Conservation (phyloP, 2,888 invertebrate species). For the Eristalinus sepulchralis region DNA sequence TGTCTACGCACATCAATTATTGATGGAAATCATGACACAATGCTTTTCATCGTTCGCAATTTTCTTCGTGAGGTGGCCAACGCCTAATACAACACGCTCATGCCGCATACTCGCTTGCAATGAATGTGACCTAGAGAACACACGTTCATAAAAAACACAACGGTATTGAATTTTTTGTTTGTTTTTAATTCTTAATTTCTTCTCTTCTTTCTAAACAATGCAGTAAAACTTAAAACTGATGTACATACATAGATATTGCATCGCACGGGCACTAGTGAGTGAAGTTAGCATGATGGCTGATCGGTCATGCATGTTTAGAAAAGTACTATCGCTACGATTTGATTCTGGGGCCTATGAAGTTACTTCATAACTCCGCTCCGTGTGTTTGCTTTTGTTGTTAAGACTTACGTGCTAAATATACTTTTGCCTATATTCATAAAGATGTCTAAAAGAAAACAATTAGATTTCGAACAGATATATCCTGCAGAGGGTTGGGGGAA, state of each 20-base stretch:
- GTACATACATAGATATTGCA: not conserved
- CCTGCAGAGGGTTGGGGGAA: not conserved
- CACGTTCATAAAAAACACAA: conserved; percentile 10
- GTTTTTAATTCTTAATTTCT: conserved; percentile 13
- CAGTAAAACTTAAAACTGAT: conserved; percentile 24
- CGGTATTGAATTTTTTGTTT: not conserved
- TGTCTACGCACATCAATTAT: no score
- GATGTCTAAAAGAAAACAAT: conserved; percentile 1
- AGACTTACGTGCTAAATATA: conserved; percentile 6
- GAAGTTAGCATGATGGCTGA: not conserved
- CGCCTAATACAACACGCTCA: not conserved
- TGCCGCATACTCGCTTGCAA: not conserved
- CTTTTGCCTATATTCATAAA: not conserved
- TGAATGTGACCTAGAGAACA: not conserved
- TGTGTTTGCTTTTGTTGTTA: not conserved
- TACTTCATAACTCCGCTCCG: conserved; percentile 37
- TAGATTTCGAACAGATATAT: not conserved
- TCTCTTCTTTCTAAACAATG: not conserved
- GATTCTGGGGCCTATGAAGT: conserved; percentile 35
- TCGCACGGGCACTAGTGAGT: conserved; percentile 7
- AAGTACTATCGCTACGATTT: conserved; percentile 20
- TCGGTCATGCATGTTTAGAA: not conserved
- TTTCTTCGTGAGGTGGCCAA: no score
- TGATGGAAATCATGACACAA: no score
- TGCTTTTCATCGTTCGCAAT: no score